Evolutionary conservation across 2,797 vertebrate species (phyloP).

Genomic region (Ceyx erithaca): DNA sequence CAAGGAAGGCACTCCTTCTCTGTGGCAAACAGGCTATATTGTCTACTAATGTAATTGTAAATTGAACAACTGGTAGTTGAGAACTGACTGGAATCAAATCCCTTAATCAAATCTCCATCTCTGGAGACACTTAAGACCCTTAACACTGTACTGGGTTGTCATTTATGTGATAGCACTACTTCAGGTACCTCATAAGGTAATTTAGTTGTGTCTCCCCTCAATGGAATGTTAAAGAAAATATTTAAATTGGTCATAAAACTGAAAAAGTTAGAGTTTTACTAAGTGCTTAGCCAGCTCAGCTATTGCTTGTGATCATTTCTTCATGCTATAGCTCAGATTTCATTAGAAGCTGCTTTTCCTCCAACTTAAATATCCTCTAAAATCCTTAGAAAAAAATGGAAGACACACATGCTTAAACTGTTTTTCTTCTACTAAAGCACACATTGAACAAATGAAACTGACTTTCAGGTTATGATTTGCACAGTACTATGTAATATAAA

Average conservation of each 20-base stretch:
- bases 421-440: conserved; percentile 43
- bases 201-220: not conserved
- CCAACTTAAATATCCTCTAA: conserved; percentile 35
- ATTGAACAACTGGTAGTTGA: not conserved
- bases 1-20: not conserved
- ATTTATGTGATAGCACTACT: not conserved
- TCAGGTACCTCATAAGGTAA: not conserved
- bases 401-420: conserved; percentile 30
- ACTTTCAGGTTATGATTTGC: conserved; percentile 61
- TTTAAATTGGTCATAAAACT: conserved; percentile 21
- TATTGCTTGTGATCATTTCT: conserved; percentile 19
- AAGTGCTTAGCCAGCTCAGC: not conserved
- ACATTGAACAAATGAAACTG: conserved; percentile 33
- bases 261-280: conserved; percentile 14
- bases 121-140: too few relatives aligned
- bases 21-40: not conserved
- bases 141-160: not conserved
- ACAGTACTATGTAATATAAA: conserved; percentile 9
- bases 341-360: conserved; percentile 28
- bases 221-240: not conserved
- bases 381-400: conserved; percentile 17
- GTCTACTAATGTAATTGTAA: not conserved
- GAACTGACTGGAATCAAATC: not conserved
- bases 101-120: too few relatives aligned
- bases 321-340: conserved; percentile 37